Conservation (phyloP, 2,113 vertebrate genomes). For the Gorsachius goisagi region DNA sequence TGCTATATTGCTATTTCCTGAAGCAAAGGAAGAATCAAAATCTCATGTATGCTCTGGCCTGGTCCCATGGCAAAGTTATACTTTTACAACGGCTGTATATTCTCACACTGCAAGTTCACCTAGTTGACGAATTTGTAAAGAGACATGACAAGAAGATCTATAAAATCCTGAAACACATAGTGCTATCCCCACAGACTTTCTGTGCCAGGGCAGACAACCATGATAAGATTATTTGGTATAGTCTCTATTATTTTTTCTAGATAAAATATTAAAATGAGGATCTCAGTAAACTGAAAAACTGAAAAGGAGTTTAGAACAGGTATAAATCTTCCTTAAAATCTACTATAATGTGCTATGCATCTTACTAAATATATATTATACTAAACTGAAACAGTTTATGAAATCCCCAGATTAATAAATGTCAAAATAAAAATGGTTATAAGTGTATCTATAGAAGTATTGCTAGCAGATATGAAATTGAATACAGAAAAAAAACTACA, state of each 20-base stretch:
- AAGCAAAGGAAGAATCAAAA: not conserved
- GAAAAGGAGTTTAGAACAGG: not conserved
- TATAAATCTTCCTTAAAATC: not conserved
- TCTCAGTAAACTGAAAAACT: not conserved
- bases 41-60: not conserved
- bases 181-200: not conserved
- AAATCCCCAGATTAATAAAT: not conserved
- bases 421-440: not conserved
- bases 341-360: not conserved
- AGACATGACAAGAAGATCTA: not conserved
- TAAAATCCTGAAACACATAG: not conserved
- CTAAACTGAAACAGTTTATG: not conserved
- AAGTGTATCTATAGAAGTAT: not conserved
- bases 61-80: not conserved
- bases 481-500: not conserved
- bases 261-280: not conserved
- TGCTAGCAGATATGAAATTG: not conserved
- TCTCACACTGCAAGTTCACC: not conserved
- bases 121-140: not conserved
- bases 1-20: not conserved
- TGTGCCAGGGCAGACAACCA: not conserved
- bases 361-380: not conserved
- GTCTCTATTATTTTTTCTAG: not conserved
- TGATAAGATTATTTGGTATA: not conserved
- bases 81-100: not conserved